Percentiles rank a stretch among this genome's conserved stretches.
Evolutionary conservation across 2,113 vertebrate genomes (phyloP).

Genomic region (Takifugu bimaculatus): DNA sequence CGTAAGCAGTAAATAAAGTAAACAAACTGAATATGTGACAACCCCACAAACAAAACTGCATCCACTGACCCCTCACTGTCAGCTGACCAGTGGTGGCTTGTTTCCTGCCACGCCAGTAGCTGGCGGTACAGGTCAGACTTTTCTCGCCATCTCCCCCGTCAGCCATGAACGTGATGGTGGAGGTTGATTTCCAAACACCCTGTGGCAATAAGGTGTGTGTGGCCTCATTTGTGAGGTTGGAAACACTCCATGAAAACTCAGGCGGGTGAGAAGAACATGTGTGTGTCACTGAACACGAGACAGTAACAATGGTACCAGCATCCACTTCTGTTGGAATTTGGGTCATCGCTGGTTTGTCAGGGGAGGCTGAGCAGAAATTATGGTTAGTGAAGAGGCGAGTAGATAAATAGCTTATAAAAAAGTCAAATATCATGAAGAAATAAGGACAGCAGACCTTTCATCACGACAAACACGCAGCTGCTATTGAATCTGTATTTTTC

Average conservation of each 20-base stretch:
- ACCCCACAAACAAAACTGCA: background rate
- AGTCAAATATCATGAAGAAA: background rate
- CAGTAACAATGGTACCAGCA: conserved; percentile 38
- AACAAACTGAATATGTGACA: background rate
- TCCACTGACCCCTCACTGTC: conserved; percentile 46
- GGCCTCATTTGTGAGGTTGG: conserved; percentile 21
- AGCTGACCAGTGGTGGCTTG: conserved; percentile 26
- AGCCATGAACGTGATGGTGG: conserved; percentile 48
- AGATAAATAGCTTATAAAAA: background rate
- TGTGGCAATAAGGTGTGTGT: conserved; percentile 1
- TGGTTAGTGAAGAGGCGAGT: background rate
- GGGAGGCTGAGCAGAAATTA: conserved; percentile 42
- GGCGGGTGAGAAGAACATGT: conserved; percentile 63
- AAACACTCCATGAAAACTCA: conserved; percentile 55
- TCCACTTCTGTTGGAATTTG: conserved; percentile 43
- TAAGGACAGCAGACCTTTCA: conserved; percentile 50
- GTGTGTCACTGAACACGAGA: conserved; percentile 61
- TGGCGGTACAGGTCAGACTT: conserved; percentile 43
- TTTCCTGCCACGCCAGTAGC: conserved; percentile 46
- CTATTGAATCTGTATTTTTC: conserved; percentile 53
- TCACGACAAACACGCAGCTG: conserved; percentile 62
- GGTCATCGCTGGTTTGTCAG: conserved; percentile 54
- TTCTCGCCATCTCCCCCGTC: conserved; percentile 39
- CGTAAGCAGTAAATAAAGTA: background rate
- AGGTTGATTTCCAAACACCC: conserved; percentile 55